Conservation (phyloP, 2,797 vertebrate species). For the Squalus acanthias region DNA sequence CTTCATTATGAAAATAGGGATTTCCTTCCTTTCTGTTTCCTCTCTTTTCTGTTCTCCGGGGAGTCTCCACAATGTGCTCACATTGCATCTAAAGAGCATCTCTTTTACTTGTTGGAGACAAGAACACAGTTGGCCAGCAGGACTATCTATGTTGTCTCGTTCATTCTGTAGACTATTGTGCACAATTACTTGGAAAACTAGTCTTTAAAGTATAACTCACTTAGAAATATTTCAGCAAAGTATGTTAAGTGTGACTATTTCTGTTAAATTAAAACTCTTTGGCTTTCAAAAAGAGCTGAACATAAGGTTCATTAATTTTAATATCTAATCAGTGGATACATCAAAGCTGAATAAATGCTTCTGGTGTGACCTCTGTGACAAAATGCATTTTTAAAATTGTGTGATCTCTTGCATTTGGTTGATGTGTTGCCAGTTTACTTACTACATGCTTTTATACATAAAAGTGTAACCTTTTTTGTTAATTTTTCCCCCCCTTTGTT, state of each 20-base stretch:
- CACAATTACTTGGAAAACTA: not conserved
- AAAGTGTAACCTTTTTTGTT: not conserved
- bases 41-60: constrained; percentile 43
- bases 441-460: not conserved
- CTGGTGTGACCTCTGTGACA: not conserved
- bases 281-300: not conserved
- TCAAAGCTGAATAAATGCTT: not conserved
- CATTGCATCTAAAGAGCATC: constrained; percentile 48
- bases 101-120: constrained; percentile 46
- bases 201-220: not conserved
- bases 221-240: not conserved
- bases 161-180: not conserved
- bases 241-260: not conserved
- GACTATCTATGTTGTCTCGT: not conserved
- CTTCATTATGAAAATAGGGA: constrained; percentile 54
- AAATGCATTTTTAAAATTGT: not conserved
- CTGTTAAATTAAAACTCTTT: not conserved
- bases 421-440: not conserved
- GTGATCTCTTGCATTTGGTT: not conserved
- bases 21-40: constrained; percentile 52
- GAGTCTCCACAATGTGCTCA: constrained; percentile 47
- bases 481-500: not conserved
- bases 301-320: not conserved
- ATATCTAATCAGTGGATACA: not conserved
- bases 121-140: constrained; percentile 39